A percentile compares a stretch with the other conserved stretches of the same genome.
phyloP scores from a whole-genome alignment of 2,113 vertebrate genomes.

The Pedionomus torquatus region DNA sequence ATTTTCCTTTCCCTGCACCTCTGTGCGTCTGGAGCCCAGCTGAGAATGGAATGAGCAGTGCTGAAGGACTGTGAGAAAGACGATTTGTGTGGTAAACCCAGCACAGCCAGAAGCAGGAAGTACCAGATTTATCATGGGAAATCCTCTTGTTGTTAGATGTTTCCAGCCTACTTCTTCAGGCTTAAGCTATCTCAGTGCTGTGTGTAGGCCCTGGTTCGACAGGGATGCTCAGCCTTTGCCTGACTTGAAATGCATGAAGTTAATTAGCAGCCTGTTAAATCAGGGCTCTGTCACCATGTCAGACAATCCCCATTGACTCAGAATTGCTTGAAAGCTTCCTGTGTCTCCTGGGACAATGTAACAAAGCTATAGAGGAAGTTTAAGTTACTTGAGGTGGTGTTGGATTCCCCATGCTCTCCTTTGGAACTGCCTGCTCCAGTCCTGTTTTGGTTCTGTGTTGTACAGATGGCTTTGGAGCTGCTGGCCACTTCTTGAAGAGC shows the following conservation, averaged over 20 bases:
- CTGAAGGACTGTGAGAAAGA: slow-evolving; percentile 63
- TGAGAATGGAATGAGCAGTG: slow-evolving; percentile 59
- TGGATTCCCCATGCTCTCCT: background rate
- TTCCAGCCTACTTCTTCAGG: slow-evolving; percentile 52
- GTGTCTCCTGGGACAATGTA: background rate
- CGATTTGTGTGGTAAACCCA: slow-evolving; percentile 67
- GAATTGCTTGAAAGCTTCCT: background rate
- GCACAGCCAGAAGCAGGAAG: slow-evolving; percentile 68
- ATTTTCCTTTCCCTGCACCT: slow-evolving; percentile 58
- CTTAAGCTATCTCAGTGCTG: slow-evolving; percentile 34
- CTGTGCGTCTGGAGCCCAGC: slow-evolving; percentile 67
- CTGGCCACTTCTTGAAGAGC: background rate
- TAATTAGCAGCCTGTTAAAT: slow-evolving; percentile 51
- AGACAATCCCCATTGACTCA: background rate
- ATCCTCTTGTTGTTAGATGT: slow-evolving; percentile 66
- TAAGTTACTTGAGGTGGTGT: background rate
- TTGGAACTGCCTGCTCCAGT: background rate
- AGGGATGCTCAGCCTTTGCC: slow-evolving; percentile 1
- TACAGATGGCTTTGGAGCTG: background rate
- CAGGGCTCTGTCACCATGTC: slow-evolving; percentile 4
- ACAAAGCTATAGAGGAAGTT: background rate
- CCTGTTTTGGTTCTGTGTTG: background rate
- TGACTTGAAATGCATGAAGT: slow-evolving; percentile 26
- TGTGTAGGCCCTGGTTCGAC: background rate
- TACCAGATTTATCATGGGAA: slow-evolving; percentile 70